Percentiles rank a stretch among this genome's conserved stretches.
Conservation (phyloP, 2,797 vertebrate species). For the Phalanger gymnotis region DNA sequence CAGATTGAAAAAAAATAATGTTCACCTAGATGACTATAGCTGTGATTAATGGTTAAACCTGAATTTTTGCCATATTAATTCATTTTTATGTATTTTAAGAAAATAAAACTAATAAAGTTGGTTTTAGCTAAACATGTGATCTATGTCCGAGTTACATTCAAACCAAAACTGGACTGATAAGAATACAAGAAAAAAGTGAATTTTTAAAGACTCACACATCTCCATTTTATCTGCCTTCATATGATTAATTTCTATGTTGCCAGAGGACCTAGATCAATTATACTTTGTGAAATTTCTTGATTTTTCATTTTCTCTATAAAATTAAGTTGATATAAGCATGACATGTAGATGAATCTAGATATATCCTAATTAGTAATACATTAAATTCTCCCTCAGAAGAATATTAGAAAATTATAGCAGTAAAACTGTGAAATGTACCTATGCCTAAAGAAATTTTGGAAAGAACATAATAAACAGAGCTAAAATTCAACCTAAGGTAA, state of each 20-base stretch:
- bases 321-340: slow-evolving; percentile 6
- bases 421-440: not conserved
- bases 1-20: slow-evolving; percentile 23
- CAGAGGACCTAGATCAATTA: not conserved
- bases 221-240: slow-evolving; percentile 14
- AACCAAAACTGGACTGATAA: slow-evolving; percentile 25
- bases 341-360: not conserved
- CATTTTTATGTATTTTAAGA: slow-evolving; percentile 11
- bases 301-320: slow-evolving; percentile 27
- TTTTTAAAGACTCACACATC: not conserved
- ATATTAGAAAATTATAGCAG: not conserved
- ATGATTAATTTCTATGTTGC: slow-evolving; percentile 27
- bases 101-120: slow-evolving; percentile 13
- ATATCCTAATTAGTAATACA: not conserved
- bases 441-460: not conserved
- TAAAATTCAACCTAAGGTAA: not conserved
- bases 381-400: slow-evolving; percentile 18
- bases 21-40: not conserved
- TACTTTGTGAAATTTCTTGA: not conserved
- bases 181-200: slow-evolving; percentile 10
- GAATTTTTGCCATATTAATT: not conserved
- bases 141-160: slow-evolving; percentile 11
- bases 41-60: not conserved
- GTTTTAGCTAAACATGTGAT: slow-evolving; percentile 33
- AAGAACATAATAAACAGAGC: not conserved